These are phyloP conservation scores for Elmis aenea DNA, from an alignment of 2,888 invertebrate genomes.

Conservation along the genomic window DNA sequence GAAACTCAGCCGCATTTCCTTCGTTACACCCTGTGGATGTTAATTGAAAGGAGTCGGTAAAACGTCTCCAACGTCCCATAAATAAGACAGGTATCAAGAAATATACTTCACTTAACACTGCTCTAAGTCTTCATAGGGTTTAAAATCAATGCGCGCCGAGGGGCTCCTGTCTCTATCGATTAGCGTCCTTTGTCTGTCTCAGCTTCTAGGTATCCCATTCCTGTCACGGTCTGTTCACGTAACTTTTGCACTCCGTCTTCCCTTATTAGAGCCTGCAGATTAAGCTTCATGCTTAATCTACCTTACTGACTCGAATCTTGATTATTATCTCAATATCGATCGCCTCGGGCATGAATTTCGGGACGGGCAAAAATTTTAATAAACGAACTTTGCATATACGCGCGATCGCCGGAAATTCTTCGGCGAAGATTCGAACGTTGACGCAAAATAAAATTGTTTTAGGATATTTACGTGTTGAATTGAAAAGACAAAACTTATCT, in stretches of 20 bases:
- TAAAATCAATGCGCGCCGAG: constrained; percentile 30
- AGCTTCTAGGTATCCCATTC: constrained; percentile 21
- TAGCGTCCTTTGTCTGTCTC: constrained; percentile 29
- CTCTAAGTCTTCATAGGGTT: constrained; percentile 24
- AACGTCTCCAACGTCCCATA: no score
- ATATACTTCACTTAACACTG: constrained; percentile 17
- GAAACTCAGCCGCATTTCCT: no score
- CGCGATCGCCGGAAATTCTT: no score
- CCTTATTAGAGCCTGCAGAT: constrained; percentile 11
- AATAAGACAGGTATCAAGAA: constrained; percentile 7
- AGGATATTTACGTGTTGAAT: no score
- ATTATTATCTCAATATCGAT: neutral
- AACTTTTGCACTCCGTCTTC: constrained; percentile 13
- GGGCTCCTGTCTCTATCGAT: constrained; percentile 29
- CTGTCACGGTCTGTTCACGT: constrained; percentile 21
- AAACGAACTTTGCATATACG: no score
- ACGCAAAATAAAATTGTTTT: no score
- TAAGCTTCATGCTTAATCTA: constrained; percentile 14
- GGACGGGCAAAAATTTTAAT: no score
- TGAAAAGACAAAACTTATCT: no score
- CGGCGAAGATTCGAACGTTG: no score
- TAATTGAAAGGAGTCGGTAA: no score
- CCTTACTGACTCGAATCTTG: neutral
- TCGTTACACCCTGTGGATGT: no score
- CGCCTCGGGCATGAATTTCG: no score